phyloP scores from a whole-genome alignment of 2,888 invertebrate species.

The Apotomis turbidana region DNA sequence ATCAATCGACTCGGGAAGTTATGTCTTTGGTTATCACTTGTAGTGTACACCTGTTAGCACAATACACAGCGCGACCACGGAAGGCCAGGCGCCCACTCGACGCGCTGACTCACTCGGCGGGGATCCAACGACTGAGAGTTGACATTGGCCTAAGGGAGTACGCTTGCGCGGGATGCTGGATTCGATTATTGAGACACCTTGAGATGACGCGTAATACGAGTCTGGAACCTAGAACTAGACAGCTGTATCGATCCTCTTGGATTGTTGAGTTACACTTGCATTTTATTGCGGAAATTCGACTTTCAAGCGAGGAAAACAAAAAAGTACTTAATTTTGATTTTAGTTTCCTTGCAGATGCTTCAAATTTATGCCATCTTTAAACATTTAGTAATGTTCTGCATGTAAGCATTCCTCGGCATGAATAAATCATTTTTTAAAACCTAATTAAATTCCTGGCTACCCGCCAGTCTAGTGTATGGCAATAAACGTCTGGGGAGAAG shows the following conservation, averaged over 20 bases:
- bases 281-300: constrained; percentile 1
- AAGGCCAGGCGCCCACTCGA: constrained; percentile 34
- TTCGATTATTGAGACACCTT: constrained; percentile 35
- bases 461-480: constrained; percentile 16
- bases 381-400: neutral
- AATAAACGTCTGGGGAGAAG: constrained; percentile 1
- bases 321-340: neutral
- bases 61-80: constrained; percentile 29
- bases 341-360: too few relatives aligned
- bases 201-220: constrained; percentile 14
- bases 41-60: constrained; percentile 33
- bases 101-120: constrained; percentile 22
- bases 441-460: constrained; percentile 13
- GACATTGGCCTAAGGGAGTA: constrained; percentile 19
- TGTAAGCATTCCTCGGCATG: constrained; percentile 1
- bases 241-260: constrained; percentile 15
- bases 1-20: constrained; percentile 36
- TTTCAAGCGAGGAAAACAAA: neutral
- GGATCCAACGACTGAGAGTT: constrained; percentile 23
- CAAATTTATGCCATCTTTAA: neutral
- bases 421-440: constrained; percentile 22
- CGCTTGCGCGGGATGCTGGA: constrained; percentile 38
- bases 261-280: constrained; percentile 7
- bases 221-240: constrained; percentile 14
- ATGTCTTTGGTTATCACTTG: constrained; percentile 40